phyloP scores from a whole-genome alignment of 2,888 invertebrate genomes.

The Zeuzera pyrina region DNA sequence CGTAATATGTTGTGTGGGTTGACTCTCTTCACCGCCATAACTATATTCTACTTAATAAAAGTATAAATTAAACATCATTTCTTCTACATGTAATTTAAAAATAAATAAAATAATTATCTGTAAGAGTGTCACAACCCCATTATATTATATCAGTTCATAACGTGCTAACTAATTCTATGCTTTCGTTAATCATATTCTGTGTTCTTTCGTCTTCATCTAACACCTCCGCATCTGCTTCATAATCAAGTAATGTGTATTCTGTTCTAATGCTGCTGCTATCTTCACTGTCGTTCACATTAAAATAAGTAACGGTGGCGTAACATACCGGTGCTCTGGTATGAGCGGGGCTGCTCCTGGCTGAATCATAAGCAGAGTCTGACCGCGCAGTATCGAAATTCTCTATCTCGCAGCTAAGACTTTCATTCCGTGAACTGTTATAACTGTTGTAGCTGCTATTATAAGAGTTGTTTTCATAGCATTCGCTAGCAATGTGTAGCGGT shows the following conservation, averaged over 20 bases:
- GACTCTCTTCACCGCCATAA: too few species aligned
- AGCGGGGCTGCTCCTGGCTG: slow-evolving; percentile 49
- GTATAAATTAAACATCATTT: too few species aligned
- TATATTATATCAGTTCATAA: slow-evolving; percentile 41
- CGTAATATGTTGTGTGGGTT: too few species aligned
- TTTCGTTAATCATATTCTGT: slow-evolving; percentile 62
- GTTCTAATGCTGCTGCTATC: slow-evolving; percentile 62
- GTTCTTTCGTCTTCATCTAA: slow-evolving; percentile 40
- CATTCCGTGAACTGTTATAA: slow-evolving; percentile 43
- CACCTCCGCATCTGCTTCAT: slow-evolving; percentile 28
- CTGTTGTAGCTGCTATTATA: slow-evolving; percentile 50
- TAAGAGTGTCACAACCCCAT: too few species aligned
- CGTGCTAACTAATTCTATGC: slow-evolving; percentile 55
- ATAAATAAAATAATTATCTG: background rate
- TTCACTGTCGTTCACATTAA: slow-evolving; percentile 59
- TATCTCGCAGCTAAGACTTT: slow-evolving; percentile 39
- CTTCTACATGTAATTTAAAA: too few species aligned
- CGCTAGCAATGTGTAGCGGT: slow-evolving; percentile 28
- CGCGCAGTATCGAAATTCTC: slow-evolving; percentile 30
- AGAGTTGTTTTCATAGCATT: slow-evolving; percentile 41
- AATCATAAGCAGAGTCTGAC: slow-evolving; percentile 62
- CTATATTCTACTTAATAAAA: too few species aligned
- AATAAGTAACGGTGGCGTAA: slow-evolving; percentile 60
- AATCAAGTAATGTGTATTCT: slow-evolving; percentile 56
- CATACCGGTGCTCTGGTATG: slow-evolving; percentile 35